Evolutionary conservation across 2,797 vertebrate species (phyloP).

Genomic region (Chiloscyllium punctatum): DNA sequence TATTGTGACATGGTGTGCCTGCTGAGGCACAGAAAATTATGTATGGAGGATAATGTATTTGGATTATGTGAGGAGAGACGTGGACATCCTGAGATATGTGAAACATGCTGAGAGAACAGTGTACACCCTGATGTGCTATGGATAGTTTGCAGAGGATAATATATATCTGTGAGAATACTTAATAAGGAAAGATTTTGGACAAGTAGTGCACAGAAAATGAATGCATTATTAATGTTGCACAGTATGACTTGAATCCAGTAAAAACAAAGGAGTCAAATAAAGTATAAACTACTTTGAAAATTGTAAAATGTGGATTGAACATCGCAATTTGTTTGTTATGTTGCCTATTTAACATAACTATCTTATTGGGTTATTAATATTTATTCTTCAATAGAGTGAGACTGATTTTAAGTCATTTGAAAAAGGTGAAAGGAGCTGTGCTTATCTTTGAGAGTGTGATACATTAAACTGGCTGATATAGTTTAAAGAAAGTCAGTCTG

Average conservation of each 20-base stretch:
- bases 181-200: neutral
- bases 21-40: neutral
- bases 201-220: neutral
- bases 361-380: neutral
- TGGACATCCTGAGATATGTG: neutral
- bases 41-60: neutral
- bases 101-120: neutral
- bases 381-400: neutral
- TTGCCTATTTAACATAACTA: neutral
- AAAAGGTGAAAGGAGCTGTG: neutral
- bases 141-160: neutral
- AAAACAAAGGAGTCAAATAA: neutral
- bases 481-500: neutral
- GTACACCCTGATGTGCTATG: neutral
- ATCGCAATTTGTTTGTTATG: neutral
- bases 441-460: neutral
- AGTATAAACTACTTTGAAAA: neutral
- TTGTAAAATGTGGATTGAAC: neutral
- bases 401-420: neutral
- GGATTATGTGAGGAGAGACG: neutral
- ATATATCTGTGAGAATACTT: neutral
- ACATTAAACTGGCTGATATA: neutral
- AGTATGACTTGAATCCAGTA: neutral
- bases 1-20: too few species aligned
- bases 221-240: neutral